Conservation (phyloP, 2,888 invertebrate species). For the Geophilus truncorum region DNA sequence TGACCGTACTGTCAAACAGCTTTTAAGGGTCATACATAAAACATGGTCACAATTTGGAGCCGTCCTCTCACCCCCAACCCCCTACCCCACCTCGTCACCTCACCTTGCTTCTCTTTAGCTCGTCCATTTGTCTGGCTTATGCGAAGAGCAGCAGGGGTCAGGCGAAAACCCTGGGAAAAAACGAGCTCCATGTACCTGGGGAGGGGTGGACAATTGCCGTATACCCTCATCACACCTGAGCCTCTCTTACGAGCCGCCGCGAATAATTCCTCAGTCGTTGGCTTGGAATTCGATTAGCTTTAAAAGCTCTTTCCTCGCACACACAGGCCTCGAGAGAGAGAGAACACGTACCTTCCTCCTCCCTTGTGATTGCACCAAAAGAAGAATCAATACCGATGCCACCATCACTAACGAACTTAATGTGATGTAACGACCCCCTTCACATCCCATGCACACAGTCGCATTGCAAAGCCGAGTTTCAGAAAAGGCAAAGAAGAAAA, state of each 20-base stretch:
- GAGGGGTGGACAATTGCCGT: constrained; percentile 3
- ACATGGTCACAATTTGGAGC: constrained; percentile 1
- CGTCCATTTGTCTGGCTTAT: constrained; percentile 32
- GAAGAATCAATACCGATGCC: constrained; percentile 11
- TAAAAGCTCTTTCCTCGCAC: constrained; percentile 15
- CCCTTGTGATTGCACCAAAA: constrained; percentile 15
- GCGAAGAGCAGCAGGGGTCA: neutral
- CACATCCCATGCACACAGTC: constrained; percentile 9
- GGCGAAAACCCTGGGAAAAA: constrained; percentile 28
- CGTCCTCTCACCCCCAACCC: too few species aligned
- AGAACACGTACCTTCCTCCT: constrained; percentile 15
- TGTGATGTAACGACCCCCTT: constrained; percentile 15
- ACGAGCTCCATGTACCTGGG: neutral
- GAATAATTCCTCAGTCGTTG: constrained; percentile 16
- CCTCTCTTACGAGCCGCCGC: constrained; percentile 2
- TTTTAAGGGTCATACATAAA: constrained; percentile 17
- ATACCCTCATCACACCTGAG: constrained; percentile 10
- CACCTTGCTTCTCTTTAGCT: neutral
- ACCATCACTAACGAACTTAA: constrained; percentile 17
- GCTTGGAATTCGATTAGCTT: constrained; percentile 16
- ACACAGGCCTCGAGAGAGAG: neutral
- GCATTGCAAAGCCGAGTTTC: neutral
- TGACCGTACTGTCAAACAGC: constrained; percentile 27
- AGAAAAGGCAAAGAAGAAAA: neutral
- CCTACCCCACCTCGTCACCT: neutral